phyloP scores from a whole-genome alignment of 2,113 vertebrate genomes.

The Hippocampus comes region DNA sequence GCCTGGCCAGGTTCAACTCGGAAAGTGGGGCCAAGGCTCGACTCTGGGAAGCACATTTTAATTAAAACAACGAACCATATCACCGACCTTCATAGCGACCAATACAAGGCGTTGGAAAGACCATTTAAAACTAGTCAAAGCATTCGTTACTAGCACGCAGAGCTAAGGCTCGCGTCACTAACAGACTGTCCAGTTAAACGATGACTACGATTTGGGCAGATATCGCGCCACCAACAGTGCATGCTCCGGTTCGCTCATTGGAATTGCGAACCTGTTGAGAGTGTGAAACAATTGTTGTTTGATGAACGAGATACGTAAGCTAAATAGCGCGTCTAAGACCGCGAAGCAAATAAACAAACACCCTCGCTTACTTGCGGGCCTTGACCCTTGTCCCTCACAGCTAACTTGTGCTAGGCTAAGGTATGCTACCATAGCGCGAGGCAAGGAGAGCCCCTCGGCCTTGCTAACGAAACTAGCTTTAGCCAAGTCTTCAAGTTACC shows the following conservation, averaged over 20 bases:
- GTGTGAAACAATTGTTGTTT: background rate
- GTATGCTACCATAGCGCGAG: background rate
- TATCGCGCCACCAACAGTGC: background rate
- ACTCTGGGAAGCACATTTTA: background rate
- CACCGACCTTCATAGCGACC: constrained; percentile 29
- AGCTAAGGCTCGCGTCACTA: constrained; percentile 22
- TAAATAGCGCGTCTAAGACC: background rate
- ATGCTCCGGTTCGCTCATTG: background rate
- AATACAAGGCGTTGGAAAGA: background rate
- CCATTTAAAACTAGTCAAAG: constrained; percentile 7
- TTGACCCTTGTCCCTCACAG: constrained; percentile 58
- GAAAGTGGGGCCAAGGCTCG: background rate
- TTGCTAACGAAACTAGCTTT: constrained; percentile 37
- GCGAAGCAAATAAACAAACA: constrained; percentile 54
- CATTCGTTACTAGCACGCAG: constrained; percentile 19
- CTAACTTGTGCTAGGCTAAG: constrained; percentile 51
- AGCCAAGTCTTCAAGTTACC: constrained; percentile 24
- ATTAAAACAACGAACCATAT: constrained; percentile 1
- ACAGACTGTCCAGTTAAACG: constrained; percentile 19
- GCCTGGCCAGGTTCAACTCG: background rate
- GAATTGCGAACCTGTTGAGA: background rate
- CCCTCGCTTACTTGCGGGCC: constrained; percentile 41
- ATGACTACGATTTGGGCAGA: constrained; percentile 9
- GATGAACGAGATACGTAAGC: constrained; percentile 6
- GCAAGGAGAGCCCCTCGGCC: constrained; percentile 51